Conservation (phyloP, 2,113 vertebrate species). For the Nansenia antarctica region DNA sequence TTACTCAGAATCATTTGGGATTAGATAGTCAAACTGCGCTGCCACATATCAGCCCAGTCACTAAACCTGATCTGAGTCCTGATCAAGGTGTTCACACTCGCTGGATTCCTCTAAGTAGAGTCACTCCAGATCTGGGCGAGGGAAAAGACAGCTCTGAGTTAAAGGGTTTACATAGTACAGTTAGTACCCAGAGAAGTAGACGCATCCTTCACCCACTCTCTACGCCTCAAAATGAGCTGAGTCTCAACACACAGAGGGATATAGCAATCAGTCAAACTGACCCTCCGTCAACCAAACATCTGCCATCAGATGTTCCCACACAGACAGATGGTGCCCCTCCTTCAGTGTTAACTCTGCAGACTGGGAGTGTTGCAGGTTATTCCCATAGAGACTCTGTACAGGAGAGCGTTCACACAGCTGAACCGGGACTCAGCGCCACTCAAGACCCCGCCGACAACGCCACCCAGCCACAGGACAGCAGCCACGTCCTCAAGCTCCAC, state of each 20-base stretch:
- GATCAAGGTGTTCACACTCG: slow-evolving; percentile 41
- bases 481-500: slow-evolving; percentile 75
- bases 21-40: slow-evolving; percentile 68
- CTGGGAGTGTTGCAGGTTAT: slow-evolving; percentile 49
- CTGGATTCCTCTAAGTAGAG: slow-evolving; percentile 46
- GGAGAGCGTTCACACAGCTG: slow-evolving; percentile 57
- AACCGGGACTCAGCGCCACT: slow-evolving; percentile 54
- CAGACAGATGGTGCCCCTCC: slow-evolving; percentile 56
- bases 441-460: slow-evolving; percentile 61
- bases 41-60: slow-evolving; percentile 54
- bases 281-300: slow-evolving; percentile 57
- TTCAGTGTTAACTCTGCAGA: slow-evolving; percentile 60
- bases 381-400: slow-evolving; percentile 61
- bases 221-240: slow-evolving; percentile 61
- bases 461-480: slow-evolving; percentile 59
- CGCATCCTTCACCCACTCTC: slow-evolving; percentile 55
- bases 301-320: slow-evolving; percentile 36
- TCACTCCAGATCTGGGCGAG: slow-evolving; percentile 37
- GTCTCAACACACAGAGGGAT: slow-evolving; percentile 52
- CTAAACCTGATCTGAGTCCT: slow-evolving; percentile 53
- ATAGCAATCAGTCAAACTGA: slow-evolving; percentile 52
- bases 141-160: slow-evolving; percentile 46
- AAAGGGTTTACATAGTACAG: slow-evolving; percentile 29
- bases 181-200: slow-evolving; percentile 60
- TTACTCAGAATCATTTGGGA: slow-evolving; percentile 57